Conservation (phyloP, 2,113 vertebrate species). For the Spheniscus mendiculus region DNA sequence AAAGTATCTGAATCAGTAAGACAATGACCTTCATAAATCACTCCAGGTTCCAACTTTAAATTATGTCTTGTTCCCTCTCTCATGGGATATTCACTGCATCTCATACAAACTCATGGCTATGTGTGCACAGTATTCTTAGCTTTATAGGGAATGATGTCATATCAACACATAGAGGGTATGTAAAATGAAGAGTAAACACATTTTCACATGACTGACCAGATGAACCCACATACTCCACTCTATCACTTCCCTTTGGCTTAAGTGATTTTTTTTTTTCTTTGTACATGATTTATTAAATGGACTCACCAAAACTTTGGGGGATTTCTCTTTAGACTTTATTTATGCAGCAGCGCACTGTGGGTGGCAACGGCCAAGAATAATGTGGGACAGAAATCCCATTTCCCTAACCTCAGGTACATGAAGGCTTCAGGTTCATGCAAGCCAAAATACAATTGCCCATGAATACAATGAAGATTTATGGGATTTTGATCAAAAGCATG, state of each 20-base stretch:
- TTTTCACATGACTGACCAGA: conserved; percentile 40
- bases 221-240: neutral
- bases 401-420: neutral
- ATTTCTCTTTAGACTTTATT: neutral
- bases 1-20: conserved; percentile 81
- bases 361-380: neutral
- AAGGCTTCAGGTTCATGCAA: neutral
- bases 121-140: conserved; percentile 64
- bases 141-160: conserved; percentile 75
- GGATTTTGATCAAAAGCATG: neutral
- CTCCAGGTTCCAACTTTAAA: conserved; percentile 75
- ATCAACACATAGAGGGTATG: conserved; percentile 38
- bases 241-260: neutral
- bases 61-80: conserved; percentile 75
- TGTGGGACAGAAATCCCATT: neutral
- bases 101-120: conserved; percentile 69
- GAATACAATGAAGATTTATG: neutral
- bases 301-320: neutral
- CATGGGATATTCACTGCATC: conserved; percentile 72
- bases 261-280: neutral
- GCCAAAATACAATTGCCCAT: neutral
- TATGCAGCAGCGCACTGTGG: neutral
- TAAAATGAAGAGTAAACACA: conserved; percentile 36
- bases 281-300: neutral
- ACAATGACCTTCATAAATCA: conserved; percentile 85